These are phyloP conservation scores for Serranus cabrilla DNA, from an alignment of 2,797 vertebrate genomes.

Conservation along the genomic window DNA sequence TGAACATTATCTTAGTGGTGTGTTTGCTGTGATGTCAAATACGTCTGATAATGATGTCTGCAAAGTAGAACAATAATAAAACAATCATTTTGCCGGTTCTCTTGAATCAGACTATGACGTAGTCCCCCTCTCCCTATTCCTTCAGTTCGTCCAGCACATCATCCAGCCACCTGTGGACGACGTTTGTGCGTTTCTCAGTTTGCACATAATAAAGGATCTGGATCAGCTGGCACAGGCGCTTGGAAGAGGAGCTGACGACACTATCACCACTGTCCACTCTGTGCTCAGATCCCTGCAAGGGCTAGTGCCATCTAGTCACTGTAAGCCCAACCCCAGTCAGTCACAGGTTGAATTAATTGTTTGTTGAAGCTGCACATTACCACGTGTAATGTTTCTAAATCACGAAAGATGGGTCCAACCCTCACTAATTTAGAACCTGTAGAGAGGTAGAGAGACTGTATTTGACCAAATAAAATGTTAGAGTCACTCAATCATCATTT, in stretches of 20 bases:
- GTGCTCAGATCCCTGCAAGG: slow-evolving; percentile 78
- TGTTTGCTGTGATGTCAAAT: background rate
- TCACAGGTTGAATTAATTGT: background rate
- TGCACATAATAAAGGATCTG: slow-evolving; percentile 85
- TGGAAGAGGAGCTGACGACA: slow-evolving; percentile 88
- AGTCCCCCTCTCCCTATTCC: background rate
- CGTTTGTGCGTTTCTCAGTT: slow-evolving; percentile 79
- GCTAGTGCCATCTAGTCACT: slow-evolving; percentile 39
- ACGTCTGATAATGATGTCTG: background rate
- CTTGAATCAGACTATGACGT: background rate
- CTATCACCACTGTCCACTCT: slow-evolving; percentile 77
- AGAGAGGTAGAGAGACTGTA: background rate
- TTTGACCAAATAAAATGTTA: background rate
- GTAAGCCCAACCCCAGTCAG: slow-evolving; percentile 71
- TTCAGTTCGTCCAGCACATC: slow-evolving; percentile 42
- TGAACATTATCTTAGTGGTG: background rate
- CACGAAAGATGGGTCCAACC: background rate
- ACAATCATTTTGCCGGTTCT: background rate
- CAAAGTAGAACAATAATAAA: background rate
- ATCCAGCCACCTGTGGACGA: slow-evolving; percentile 82
- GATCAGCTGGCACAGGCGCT: slow-evolving; percentile 83
- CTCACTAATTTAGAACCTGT: background rate
- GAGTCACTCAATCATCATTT: no score
- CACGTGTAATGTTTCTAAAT: background rate
- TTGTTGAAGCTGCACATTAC: slow-evolving; percentile 6